Evolutionary conservation across 2,797 vertebrate genomes (phyloP).

Genomic region (Borostomias antarcticus): DNA sequence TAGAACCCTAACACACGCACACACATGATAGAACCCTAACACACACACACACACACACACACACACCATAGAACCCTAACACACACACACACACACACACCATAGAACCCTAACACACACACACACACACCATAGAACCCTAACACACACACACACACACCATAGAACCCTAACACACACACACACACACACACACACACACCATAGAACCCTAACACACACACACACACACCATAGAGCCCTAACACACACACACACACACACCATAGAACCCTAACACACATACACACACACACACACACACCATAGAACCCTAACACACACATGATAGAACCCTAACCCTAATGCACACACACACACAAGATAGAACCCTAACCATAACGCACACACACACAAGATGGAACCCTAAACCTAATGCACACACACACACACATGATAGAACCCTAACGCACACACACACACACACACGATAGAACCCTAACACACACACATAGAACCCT

Average conservation of each 20-base stretch:
- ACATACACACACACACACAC: background rate
- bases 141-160: constrained; percentile 9
- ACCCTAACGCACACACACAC: no score
- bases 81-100: constrained; percentile 9
- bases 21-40: no score
- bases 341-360: constrained; percentile 4
- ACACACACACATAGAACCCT: no score
- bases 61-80: no score
- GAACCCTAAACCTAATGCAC: no score
- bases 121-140: background rate
- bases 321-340: no score
- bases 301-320: no score
- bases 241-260: constrained; percentile 15
- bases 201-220: no score
- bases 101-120: background rate
- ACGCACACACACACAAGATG: background rate
- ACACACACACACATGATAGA: no score
- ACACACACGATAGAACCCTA: no score
- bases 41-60: background rate
- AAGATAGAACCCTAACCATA: background rate
- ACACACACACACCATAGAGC: background rate
- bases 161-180: background rate
- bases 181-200: background rate
- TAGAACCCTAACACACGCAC: no score
- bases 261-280: background rate